phyloP scores from a whole-genome alignment of 2,797 vertebrate species.

The Fratercula arctica region DNA sequence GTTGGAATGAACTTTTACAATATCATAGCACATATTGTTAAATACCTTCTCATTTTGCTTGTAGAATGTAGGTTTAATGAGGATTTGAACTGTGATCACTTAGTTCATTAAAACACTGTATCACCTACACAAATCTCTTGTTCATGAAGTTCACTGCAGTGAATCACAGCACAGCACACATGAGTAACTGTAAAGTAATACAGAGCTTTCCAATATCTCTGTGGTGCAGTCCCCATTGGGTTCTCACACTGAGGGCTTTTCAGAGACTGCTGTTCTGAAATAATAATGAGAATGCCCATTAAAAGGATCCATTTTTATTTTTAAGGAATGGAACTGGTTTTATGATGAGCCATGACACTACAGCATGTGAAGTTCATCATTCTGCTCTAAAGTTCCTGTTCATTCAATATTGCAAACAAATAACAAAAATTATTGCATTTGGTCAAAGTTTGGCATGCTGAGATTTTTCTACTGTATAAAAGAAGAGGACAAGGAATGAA shows the following conservation, averaged over 20 bases:
- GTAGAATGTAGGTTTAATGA: not conserved
- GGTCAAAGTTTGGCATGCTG: not conserved
- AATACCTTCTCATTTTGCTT: conserved; percentile 37
- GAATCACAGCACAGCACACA: conserved; percentile 33
- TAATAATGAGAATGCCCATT: conserved; percentile 38
- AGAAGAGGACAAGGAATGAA: not conserved
- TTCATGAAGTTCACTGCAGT: conserved; percentile 36
- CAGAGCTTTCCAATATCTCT: not conserved
- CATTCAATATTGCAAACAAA: not conserved
- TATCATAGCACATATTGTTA: not conserved
- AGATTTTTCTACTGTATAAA: not conserved
- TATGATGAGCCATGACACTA: not conserved
- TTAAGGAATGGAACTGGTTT: not conserved
- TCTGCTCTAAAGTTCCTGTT: not conserved
- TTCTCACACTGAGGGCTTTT: conserved; percentile 1
- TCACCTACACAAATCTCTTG: conserved; percentile 58
- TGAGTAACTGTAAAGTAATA: conserved; percentile 44
- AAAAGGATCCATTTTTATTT: conserved; percentile 46
- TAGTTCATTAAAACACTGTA: conserved; percentile 51
- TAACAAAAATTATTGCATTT: not conserved
- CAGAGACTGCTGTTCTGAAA: conserved; percentile 49
- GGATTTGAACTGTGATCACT: conserved; percentile 47
- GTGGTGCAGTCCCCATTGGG: not conserved
- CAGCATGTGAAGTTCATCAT: not conserved
- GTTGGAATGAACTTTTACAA: not conserved